A percentile compares a stretch with the other conserved stretches of the same genome.
These are phyloP conservation scores for Palaemon carinicauda DNA, from an alignment of 1,140 invertebrate species.

Conservation along the genomic window DNA sequence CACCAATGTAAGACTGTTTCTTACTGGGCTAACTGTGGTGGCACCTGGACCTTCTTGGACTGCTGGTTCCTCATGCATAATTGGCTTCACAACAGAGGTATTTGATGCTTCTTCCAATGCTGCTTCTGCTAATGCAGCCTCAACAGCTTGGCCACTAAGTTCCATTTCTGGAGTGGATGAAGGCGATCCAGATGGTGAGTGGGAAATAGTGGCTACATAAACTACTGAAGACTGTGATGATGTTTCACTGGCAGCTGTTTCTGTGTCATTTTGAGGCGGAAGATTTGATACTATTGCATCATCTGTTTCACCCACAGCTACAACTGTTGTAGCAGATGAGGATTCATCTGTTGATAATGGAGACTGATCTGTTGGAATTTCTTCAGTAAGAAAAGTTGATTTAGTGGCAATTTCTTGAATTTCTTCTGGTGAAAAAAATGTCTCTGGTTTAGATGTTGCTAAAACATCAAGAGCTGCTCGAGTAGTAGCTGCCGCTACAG, in stretches of 20 bases:
- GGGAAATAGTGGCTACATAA: not conserved
- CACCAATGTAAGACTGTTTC: not conserved
- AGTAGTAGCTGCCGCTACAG: constrained; percentile 31
- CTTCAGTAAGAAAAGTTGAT: not conserved
- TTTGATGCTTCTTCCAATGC: constrained; percentile 21
- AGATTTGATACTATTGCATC: not conserved
- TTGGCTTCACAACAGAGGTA: not conserved
- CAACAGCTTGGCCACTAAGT: constrained; percentile 16
- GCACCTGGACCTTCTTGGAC: not conserved
- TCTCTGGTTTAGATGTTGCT: not conserved
- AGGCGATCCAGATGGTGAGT: not conserved
- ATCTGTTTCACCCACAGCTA: not conserved
- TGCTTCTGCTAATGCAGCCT: constrained; percentile 45
- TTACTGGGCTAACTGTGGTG: constrained; percentile 30
- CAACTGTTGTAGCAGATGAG: constrained; percentile 13
- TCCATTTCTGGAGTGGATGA: not conserved
- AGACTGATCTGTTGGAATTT: not conserved
- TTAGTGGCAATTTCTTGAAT: not conserved
- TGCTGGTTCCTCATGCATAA: not conserved
- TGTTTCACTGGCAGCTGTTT: not conserved
- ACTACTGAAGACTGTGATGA: not conserved
- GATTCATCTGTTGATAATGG: constrained; percentile 17
- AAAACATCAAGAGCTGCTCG: constrained; percentile 15
- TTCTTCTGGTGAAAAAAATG: not conserved
- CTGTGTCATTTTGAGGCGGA: not conserved